These are phyloP conservation scores for Scotopteryx bipunctaria DNA, from an alignment of 2,888 invertebrate species.

Conservation along the genomic window DNA sequence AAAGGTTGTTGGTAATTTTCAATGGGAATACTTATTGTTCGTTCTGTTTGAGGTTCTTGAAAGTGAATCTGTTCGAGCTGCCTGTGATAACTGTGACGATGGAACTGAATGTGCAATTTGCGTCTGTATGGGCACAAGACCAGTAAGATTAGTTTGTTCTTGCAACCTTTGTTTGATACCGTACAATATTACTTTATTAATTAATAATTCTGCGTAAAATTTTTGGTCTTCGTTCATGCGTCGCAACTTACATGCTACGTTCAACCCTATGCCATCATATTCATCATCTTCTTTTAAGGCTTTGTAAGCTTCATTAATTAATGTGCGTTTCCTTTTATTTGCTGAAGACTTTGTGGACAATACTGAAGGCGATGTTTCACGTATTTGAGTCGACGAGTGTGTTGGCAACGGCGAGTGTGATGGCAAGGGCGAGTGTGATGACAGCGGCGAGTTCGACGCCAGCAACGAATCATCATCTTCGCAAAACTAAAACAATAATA, in stretches of 20 bases:
- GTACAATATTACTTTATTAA: constrained; percentile 23
- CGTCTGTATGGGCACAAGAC: constrained; percentile 14
- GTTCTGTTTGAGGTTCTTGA: not conserved
- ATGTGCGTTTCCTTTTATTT: too few species aligned
- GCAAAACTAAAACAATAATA: too few species aligned
- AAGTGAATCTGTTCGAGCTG: not conserved
- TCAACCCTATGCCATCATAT: constrained; percentile 11
- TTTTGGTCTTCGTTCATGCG: constrained; percentile 23
- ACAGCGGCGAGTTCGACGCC: too few species aligned
- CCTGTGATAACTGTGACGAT: constrained; percentile 7
- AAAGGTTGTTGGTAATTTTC: constrained; percentile 1
- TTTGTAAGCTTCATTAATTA: too few species aligned
- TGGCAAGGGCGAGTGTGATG: too few species aligned
- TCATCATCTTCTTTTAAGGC: not conserved
- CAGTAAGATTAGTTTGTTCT: constrained; percentile 20
- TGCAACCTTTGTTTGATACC: constrained; percentile 20
- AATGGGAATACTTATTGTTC: constrained; percentile 3
- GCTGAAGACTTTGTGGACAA: too few species aligned
- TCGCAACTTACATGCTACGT: constrained; percentile 25
- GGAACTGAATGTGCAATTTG: constrained; percentile 8
- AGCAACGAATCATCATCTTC: too few species aligned
- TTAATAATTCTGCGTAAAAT: constrained; percentile 24
- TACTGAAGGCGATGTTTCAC: too few species aligned
- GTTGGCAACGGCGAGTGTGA: too few species aligned
- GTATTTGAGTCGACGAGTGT: too few species aligned